phyloP scores from a whole-genome alignment of 2,888 invertebrate genomes.

The Augiades crinisus region DNA sequence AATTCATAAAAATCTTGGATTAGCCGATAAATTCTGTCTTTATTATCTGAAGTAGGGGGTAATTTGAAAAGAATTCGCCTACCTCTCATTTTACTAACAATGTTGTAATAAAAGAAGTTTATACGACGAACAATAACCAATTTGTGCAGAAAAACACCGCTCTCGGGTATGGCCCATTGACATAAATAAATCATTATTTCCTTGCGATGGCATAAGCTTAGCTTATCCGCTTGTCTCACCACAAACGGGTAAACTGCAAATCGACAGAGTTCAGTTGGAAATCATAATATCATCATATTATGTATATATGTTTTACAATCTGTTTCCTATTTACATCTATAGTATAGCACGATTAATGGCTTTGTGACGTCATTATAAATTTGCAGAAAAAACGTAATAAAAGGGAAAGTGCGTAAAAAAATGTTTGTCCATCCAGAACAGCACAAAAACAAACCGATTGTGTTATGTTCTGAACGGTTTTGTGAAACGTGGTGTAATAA shows the following conservation, averaged over 20 bases:
- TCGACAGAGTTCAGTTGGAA: too few relatives aligned
- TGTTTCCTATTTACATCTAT: too few relatives aligned
- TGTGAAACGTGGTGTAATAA: too few relatives aligned
- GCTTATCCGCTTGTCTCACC: slow-evolving; percentile 14
- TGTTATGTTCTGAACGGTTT: too few relatives aligned
- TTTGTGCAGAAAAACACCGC: slow-evolving; percentile 70
- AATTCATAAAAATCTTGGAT: slow-evolving; percentile 52
- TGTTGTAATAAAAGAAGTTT: slow-evolving; percentile 75
- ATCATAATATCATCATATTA: too few relatives aligned
- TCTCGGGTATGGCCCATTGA: slow-evolving; percentile 69
- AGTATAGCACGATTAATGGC: too few relatives aligned
- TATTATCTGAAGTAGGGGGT: slow-evolving; percentile 56
- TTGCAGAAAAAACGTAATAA: too few relatives aligned
- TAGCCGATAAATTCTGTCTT: slow-evolving; percentile 59
- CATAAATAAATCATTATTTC: slow-evolving; percentile 79
- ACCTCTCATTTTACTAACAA: slow-evolving; percentile 73
- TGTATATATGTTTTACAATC: too few relatives aligned
- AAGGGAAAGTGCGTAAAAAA: too few relatives aligned
- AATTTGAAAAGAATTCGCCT: slow-evolving; percentile 62
- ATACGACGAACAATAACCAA: slow-evolving; percentile 74
- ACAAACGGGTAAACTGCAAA: not conserved
- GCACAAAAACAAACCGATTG: too few relatives aligned
- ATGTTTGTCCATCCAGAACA: too few relatives aligned
- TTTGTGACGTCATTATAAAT: too few relatives aligned
- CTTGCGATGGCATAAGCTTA: slow-evolving; percentile 46